Conservation (phyloP, 2,113 vertebrate genomes). For the Tinamus guttatus region DNA sequence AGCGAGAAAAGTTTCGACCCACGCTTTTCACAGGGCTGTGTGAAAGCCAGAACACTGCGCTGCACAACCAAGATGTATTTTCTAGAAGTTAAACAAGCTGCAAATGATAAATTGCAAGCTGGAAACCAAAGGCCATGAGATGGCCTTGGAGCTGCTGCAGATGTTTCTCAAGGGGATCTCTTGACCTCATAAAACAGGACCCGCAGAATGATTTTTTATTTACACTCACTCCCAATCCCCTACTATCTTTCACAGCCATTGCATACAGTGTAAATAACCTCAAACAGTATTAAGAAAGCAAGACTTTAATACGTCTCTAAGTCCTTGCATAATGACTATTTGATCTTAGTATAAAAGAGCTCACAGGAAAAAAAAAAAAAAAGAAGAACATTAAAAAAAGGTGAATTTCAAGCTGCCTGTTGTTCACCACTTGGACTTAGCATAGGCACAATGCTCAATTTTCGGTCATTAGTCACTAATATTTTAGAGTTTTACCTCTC, state of each 20-base stretch:
- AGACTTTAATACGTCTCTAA: background rate
- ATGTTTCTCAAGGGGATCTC: background rate
- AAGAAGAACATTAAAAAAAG: background rate
- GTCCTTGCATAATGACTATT: background rate
- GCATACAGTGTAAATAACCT: background rate
- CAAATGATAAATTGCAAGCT: background rate
- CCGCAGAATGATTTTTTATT: background rate
- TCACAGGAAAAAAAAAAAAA: background rate
- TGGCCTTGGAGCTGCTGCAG: background rate
- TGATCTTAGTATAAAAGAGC: background rate
- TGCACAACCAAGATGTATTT: background rate
- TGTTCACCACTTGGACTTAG: background rate
- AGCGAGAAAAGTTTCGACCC: background rate
- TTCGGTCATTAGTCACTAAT: background rate
- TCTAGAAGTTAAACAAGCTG: background rate
- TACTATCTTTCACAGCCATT: background rate
- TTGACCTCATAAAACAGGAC: background rate
- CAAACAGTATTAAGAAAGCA: background rate
- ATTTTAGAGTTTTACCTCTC: background rate
- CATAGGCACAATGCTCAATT: background rate
- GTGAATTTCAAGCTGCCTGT: background rate
- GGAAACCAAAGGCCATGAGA: background rate
- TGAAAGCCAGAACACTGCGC: background rate
- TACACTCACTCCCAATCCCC: background rate
- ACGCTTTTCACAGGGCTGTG: background rate